Evolutionary conservation across 23 tunicate species (phyloP).

Genomic region (Halocynthia roretzi): DNA sequence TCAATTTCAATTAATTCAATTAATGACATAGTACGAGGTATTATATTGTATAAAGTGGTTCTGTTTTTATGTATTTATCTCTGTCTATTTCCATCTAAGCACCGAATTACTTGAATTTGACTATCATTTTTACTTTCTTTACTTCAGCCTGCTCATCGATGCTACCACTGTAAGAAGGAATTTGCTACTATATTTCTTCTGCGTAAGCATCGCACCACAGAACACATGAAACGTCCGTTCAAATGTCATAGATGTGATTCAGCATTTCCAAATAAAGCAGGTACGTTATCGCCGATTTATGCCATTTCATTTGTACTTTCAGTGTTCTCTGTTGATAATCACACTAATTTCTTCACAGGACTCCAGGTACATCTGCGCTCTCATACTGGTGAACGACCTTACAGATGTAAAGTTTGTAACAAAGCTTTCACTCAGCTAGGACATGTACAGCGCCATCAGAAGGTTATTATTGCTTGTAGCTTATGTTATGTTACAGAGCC

Average conservation of each 20-base stretch:
- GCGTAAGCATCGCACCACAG: conserved; percentile 17
- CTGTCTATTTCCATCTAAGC: no score
- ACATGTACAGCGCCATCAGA: conserved; percentile 43
- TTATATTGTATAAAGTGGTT: no score
- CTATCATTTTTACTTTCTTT: neutral
- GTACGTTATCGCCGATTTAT: conserved; percentile 3
- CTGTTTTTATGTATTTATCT: no score
- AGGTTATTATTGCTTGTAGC: conserved; percentile 4
- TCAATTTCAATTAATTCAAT: no score
- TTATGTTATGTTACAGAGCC: neutral
- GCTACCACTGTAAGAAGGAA: conserved; percentile 29
- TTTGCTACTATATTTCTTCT: conserved; percentile 22
- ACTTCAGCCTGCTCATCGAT: conserved; percentile 13
- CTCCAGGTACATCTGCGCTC: conserved; percentile 21
- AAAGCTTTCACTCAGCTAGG: conserved; percentile 37
- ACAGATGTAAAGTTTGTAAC: conserved; percentile 27
- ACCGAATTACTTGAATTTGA: no score
- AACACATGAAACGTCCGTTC: conserved; percentile 20
- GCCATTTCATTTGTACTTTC: neutral
- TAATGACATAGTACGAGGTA: no score
- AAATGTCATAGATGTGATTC: conserved; percentile 26
- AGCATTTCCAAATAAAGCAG: conserved; percentile 47
- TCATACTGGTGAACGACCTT: conserved; percentile 27
- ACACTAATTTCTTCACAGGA: neutral
- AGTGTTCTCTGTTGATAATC: neutral